Conservation (phyloP, 2,888 invertebrate species). For the Diabrotica balteata region DNA sequence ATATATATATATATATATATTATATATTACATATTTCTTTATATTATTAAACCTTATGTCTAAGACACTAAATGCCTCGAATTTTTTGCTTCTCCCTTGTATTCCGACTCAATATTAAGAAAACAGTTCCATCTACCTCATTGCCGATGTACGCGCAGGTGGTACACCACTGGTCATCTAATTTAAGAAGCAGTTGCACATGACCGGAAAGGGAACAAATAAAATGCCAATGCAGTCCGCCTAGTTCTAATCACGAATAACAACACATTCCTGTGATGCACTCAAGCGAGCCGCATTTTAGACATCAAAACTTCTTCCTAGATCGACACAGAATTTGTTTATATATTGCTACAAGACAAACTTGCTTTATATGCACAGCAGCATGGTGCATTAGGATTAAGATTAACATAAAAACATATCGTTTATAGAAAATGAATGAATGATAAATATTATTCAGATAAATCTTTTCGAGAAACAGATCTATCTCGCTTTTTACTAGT, state of each 20-base stretch:
- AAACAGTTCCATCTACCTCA: not conserved
- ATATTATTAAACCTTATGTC: too few relatives aligned
- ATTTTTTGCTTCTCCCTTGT: too few relatives aligned
- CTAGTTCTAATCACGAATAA: conserved; percentile 57
- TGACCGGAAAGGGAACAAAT: conserved; percentile 53
- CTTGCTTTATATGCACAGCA: too few relatives aligned
- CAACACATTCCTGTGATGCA: conserved; percentile 53
- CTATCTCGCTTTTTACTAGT: too few relatives aligned
- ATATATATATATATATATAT: too few relatives aligned
- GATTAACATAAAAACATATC: too few relatives aligned
- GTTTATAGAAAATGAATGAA: too few relatives aligned
- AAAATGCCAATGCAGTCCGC: conserved; percentile 53
- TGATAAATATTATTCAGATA: too few relatives aligned
- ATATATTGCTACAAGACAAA: conserved; percentile 2
- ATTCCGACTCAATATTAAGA: not conserved
- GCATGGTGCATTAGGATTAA: too few relatives aligned
- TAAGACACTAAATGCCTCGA: too few relatives aligned
- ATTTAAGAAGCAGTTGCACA: conserved; percentile 52
- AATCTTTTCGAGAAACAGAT: too few relatives aligned
- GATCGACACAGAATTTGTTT: conserved; percentile 34
- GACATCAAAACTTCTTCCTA: conserved; percentile 38
- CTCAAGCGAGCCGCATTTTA: conserved; percentile 48
- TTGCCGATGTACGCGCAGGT: conserved; percentile 5
- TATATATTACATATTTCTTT: too few relatives aligned
- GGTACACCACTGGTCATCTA: conserved; percentile 48